Evolutionary conservation across 1,140 invertebrate genomes (phyloP).

Genomic region (Ceratosolen solmsi): DNA sequence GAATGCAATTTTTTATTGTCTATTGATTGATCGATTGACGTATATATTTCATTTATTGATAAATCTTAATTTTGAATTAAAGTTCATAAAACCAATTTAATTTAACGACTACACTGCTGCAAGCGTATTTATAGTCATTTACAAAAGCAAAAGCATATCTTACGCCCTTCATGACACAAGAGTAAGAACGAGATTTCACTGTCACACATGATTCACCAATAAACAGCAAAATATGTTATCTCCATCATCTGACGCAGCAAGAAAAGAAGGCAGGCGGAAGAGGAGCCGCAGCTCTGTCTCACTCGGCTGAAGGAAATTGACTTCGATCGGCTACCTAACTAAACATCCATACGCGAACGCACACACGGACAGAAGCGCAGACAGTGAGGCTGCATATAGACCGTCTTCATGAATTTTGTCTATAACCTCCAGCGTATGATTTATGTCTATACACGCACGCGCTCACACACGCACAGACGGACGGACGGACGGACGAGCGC

Average conservation of each 20-base stretch:
- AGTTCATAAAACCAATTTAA: too few relatives aligned
- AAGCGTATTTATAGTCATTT: constrained; percentile 13
- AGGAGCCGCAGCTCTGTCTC: not conserved
- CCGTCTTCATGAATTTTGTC: not conserved
- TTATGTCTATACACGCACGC: not conserved
- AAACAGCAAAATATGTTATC: not conserved
- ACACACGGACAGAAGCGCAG: not conserved
- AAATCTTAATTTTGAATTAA: too few relatives aligned
- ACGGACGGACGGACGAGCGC: too few relatives aligned
- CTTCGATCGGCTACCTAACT: constrained; percentile 21
- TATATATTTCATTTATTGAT: too few relatives aligned
- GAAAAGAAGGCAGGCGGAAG: not conserved
- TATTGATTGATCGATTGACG: too few relatives aligned
- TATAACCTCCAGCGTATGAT: constrained; percentile 11
- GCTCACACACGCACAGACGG: too few relatives aligned
- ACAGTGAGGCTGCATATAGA: not conserved
- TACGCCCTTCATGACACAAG: not conserved
- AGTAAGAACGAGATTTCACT: constrained; percentile 6
- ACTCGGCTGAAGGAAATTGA: constrained; percentile 16
- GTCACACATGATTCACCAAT: constrained; percentile 20
- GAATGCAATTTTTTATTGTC: too few relatives aligned
- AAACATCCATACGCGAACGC: not conserved
- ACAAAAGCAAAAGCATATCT: not conserved
- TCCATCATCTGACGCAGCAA: not conserved
- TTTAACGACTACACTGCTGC: not conserved